These are phyloP conservation scores for Lineus longissimus DNA, from an alignment of 1,140 invertebrate genomes.

Conservation along the genomic window DNA sequence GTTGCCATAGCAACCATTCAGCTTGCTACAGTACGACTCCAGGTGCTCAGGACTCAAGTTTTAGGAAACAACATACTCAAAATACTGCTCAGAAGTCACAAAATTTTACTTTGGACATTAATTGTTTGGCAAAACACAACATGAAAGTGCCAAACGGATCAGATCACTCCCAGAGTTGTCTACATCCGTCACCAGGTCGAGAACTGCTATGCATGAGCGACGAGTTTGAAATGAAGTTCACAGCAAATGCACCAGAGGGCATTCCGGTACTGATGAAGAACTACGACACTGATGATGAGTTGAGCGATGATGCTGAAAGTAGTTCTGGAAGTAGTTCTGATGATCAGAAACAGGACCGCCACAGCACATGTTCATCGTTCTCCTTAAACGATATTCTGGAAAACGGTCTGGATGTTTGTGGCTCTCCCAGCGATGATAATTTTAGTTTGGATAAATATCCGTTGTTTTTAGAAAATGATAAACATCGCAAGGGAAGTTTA, in stretches of 20 bases:
- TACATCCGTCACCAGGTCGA: background rate
- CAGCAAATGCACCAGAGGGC: background rate
- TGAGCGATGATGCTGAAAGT: background rate
- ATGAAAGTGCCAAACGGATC: background rate
- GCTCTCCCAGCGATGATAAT: constrained; percentile 18
- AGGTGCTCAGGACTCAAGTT: background rate
- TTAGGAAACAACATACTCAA: background rate
- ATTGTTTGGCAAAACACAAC: background rate
- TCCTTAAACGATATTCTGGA: constrained; percentile 15
- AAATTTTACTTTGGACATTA: background rate
- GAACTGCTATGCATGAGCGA: background rate
- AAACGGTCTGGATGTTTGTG: constrained; percentile 13
- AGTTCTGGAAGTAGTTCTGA: background rate
- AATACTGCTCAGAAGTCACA: background rate
- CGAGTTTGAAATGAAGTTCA: constrained; percentile 2
- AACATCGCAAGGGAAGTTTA: too few species aligned
- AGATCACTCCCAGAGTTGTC: background rate
- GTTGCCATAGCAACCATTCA: background rate
- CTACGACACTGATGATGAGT: background rate
- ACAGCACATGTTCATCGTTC: constrained; percentile 2
- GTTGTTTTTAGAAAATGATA: too few species aligned
- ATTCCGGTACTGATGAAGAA: background rate
- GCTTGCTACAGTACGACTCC: background rate
- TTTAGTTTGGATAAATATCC: constrained; percentile 3
- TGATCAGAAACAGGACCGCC: background rate